Evolutionary conservation across 2,113 vertebrate species (phyloP), one percentile per base, ranked within the genome.

Genomic region (Bos javanicus): DNA sequence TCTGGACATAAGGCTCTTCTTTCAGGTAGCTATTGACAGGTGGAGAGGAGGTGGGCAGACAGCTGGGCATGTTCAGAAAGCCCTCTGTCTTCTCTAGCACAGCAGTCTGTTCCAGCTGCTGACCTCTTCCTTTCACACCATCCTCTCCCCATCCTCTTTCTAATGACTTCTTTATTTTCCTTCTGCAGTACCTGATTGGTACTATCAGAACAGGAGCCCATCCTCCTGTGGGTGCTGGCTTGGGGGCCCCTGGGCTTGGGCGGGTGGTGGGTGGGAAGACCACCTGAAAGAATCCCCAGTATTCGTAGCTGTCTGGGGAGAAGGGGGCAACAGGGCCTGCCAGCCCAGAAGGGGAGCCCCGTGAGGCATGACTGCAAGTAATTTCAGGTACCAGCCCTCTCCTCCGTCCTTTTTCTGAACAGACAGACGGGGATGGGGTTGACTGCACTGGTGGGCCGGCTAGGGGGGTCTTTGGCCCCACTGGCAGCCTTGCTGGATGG

Each of bases 401-500:
- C 71, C n/a, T 90, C 52, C 17, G 4, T 50, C 59, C 46, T 95
- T 36, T 92, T 74, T 97, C 52, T 94, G 48, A 85, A 57, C 93
- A 99, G 99, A 96, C 99, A 99, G 97, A 99, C 99, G 0, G 99
- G 99, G 13, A 96, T 99, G 97, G 99, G 99, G 59, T 99, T 98
- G 91, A 98, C 98, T 95, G 98, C 99, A 23, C 99, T 99, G 90
- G 96, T 99, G 97, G 99, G 97, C 95, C 99, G 99, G 5, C 46
- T 99, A 9, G 99, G 99, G 3, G 99, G 99, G 7, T 99, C 99
- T 11, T 67, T 99, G 96, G 98, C 99, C 60, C 99, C 99, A 21
- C n/a, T 99, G 97, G 98, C 98, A 17, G 98, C 98, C 56, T 96
- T 99, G 87, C 97, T 99, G 95, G 99, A 99, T 0, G 99, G 98